These are phyloP conservation scores for Rhizoglyphus robini DNA, from an alignment of 1,140 invertebrate genomes.

Conservation along the genomic window DNA sequence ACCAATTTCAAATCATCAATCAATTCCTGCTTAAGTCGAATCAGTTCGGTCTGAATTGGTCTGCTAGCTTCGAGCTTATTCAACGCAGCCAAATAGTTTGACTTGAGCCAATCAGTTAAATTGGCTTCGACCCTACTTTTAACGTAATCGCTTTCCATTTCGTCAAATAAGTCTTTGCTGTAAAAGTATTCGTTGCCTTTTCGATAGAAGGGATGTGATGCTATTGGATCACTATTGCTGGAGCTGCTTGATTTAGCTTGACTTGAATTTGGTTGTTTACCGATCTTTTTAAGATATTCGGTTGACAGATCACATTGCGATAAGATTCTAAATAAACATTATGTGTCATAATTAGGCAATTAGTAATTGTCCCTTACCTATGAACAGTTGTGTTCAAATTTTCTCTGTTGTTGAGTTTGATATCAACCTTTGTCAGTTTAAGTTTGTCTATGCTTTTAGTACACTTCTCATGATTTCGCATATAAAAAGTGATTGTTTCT, in stretches of 20 bases:
- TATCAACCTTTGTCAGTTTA: constrained; percentile 49
- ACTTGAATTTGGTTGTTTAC: constrained; percentile 12
- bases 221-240: background rate
- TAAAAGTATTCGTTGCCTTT: background rate
- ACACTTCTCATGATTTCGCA: background rate
- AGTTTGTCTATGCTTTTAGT: constrained; percentile 1
- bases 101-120: constrained; percentile 43
- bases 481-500: constrained; percentile 18
- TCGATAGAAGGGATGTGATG: background rate
- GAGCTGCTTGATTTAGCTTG: background rate
- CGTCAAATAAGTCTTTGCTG: constrained; percentile 1
- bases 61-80: constrained; percentile 44
- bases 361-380: constrained; percentile 24
- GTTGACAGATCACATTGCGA: constrained; percentile 66
- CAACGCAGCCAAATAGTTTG: constrained; percentile 47
- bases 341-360: constrained; percentile 36
- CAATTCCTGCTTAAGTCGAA: constrained; percentile 44
- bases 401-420: constrained; percentile 46
- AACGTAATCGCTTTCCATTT: background rate
- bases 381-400: constrained; percentile 58
- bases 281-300: constrained; percentile 50
- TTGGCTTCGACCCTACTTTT: constrained; percentile 1
- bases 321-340: constrained; percentile 57
- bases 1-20: constrained; percentile 35
- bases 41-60: constrained; percentile 50